Base-by-base conservation (phyloP, 2,888 invertebrate genomes). In the Pediacus dermestoides region DNA sequence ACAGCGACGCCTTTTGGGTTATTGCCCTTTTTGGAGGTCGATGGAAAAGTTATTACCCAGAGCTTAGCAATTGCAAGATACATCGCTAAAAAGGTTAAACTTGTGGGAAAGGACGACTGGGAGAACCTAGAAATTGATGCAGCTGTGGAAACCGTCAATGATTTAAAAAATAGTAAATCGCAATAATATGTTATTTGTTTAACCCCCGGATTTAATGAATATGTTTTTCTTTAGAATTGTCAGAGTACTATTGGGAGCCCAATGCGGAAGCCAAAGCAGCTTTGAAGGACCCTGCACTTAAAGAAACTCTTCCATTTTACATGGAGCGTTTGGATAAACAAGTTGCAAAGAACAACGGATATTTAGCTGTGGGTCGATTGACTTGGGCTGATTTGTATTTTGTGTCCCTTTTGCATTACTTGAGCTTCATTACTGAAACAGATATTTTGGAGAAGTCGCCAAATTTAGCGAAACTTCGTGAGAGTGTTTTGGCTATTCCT, bases 371-470 rank as follows among this genome's bases (percentile, higher is more conserved):
- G 3, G 13, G 13, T 8, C 3, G n/a, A n/a, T 41, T 82, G 12
- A 76, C 79, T 23, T 81, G 81, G 80, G 82, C 80, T 34, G 82
- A 82, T 63, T 53, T 82, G 9, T 71, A 71, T 42, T 77, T 82
- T 46, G 77, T n/a, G n/a, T n/a, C n/a, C n/a, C n/a, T n/a, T n/a
- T n/a, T n/a, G n/a, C n/a, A n/a, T n/a, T n/a, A n/a, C n/a, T n/a
- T n/a, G n/a, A n/a, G n/a, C n/a, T n/a, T n/a, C n/a, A n/a, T n/a
- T n/a, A n/a, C n/a, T n/a, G n/a, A n/a, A n/a, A n/a, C n/a, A n/a
- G n/a, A n/a, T n/a, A n/a, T n/a, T n/a, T n/a, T n/a, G n/a, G n/a
- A n/a, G n/a, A n/a, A n/a, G n/a, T n/a, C n/a, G n/a, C n/a, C n/a
- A n/a, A n/a, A n/a, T n/a, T n/a, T n/a, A n/a, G n/a, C n/a, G n/a